A percentile compares a stretch with the other conserved stretches of the same genome.
Conservation (phyloP, 2,113 vertebrate species). For the Eublepharis macularius region DNA sequence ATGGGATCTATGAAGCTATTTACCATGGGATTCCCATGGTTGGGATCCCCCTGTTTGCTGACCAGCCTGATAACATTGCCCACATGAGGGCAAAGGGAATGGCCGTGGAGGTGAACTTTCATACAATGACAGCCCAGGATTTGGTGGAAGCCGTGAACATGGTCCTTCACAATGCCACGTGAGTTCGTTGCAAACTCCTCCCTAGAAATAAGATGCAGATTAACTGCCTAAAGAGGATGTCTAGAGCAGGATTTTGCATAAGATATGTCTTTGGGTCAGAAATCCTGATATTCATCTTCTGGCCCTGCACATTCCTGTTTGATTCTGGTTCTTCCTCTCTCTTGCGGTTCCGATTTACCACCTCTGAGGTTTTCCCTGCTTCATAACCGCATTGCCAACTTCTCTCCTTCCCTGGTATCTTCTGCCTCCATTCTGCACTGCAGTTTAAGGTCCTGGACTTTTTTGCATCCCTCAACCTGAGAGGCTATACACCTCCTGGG, state of each 20-base stretch:
- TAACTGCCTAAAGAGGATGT: background rate
- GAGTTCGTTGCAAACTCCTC: constrained; percentile 58
- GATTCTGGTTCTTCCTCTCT: background rate
- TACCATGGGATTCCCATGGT: constrained; percentile 87
- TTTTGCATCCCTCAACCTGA: too few species aligned
- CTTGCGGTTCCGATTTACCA: background rate
- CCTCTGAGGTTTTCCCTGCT: background rate
- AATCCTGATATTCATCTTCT: background rate
- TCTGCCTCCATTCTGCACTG: background rate
- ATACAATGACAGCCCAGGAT: constrained; percentile 72
- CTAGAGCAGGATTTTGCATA: background rate
- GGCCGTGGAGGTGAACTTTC: constrained; percentile 79
- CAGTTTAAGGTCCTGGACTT: background rate
- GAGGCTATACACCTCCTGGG: too few species aligned
- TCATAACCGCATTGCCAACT: background rate
- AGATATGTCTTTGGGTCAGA: background rate
- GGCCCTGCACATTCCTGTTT: background rate
- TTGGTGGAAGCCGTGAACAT: constrained; percentile 77
- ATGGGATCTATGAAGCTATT: constrained; percentile 89
- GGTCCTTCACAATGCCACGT: constrained; percentile 83
- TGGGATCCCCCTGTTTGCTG: constrained; percentile 85
- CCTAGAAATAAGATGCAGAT: background rate
- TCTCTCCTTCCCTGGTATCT: too few species aligned
- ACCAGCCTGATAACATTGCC: constrained; percentile 83
- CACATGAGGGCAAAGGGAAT: constrained; percentile 81